Percentiles rank a stretch among this genome's conserved stretches.
These are phyloP conservation scores for Hemithea aestivaria DNA, from an alignment of 2,888 invertebrate genomes.

Conservation along the genomic window DNA sequence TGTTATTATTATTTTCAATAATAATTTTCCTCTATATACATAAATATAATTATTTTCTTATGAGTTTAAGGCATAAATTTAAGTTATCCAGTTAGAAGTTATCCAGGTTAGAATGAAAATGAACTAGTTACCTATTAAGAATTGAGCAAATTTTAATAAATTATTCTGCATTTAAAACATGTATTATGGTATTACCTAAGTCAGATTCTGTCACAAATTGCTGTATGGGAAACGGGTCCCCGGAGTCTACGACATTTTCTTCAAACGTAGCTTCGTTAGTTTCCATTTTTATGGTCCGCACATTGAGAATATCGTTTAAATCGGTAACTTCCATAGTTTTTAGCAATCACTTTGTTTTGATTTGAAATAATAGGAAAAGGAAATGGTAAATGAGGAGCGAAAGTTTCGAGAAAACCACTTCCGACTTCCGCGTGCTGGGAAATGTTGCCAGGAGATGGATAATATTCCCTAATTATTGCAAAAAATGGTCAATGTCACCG, in stretches of 20 bases:
- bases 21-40: too few species aligned
- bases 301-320: slow-evolving; percentile 63
- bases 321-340: slow-evolving; percentile 64
- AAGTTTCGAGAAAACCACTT: too few species aligned
- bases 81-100: too few species aligned
- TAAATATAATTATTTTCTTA: too few species aligned
- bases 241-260: slow-evolving; percentile 45
- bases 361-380: slow-evolving; percentile 40
- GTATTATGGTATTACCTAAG: slow-evolving; percentile 49
- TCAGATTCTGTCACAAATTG: slow-evolving; percentile 73
- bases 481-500: too few species aligned
- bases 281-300: slow-evolving; percentile 68
- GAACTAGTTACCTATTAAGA: slow-evolving; percentile 1
- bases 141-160: background rate
- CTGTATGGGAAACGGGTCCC: slow-evolving; percentile 59
- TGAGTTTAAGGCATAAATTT: too few species aligned
- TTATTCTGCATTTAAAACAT: background rate
- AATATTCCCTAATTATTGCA: too few species aligned
- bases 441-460: too few species aligned
- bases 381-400: slow-evolving; percentile 56
- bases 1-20: too few species aligned
- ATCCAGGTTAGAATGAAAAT: background rate
- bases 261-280: slow-evolving; percentile 51
- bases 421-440: too few species aligned
- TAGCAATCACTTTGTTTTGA: slow-evolving; percentile 12